phyloP scores from a whole-genome alignment of 2,888 invertebrate genomes.

The Metallyticus violacea region DNA sequence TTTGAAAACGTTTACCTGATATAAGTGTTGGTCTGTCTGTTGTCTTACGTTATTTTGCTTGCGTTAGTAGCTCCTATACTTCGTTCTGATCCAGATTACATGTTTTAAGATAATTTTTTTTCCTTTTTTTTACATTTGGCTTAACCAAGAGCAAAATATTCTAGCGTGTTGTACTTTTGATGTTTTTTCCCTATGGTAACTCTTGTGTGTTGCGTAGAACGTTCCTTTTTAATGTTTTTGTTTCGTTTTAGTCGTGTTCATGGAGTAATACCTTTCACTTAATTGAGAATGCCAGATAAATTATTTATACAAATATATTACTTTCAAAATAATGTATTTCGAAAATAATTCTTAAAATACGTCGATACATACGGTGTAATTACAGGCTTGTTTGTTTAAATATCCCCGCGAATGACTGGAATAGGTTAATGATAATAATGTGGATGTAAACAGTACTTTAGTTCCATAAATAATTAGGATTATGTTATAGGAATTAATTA shows the following conservation, averaged over 20 bases:
- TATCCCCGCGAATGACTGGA: not conserved
- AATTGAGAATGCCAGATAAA: not conserved
- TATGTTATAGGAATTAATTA: not conserved
- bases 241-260: not conserved
- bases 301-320: not conserved
- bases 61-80: not conserved
- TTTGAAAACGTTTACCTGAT: no score
- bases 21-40: not conserved
- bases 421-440: not conserved
- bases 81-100: not conserved
- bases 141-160: not conserved
- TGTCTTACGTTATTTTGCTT: not conserved
- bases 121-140: not conserved
- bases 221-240: not conserved
- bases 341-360: not conserved
- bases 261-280: not conserved
- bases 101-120: not conserved
- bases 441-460: not conserved
- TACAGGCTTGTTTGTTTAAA: not conserved
- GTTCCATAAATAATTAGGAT: not conserved
- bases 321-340: not conserved
- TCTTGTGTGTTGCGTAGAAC: conserved; percentile 10
- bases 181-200: not conserved
- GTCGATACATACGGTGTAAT: not conserved
- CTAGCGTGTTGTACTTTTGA: conserved; percentile 4